These are phyloP conservation scores for Octodon degus DNA, from an alignment of 2,113 vertebrate genomes.

Conservation along the genomic window DNA sequence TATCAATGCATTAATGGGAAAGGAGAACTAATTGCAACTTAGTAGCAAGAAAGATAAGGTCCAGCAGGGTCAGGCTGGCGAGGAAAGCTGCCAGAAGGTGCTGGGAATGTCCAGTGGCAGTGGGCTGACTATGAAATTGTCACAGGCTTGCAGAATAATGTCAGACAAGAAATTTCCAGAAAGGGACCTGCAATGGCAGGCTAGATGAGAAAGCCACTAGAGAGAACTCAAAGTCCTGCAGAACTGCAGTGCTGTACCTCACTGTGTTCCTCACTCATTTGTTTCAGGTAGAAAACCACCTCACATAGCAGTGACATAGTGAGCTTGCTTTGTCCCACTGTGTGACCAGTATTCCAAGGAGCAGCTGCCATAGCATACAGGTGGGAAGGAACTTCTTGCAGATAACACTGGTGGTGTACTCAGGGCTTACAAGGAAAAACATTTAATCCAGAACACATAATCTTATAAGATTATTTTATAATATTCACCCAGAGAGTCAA, in stretches of 20 bases:
- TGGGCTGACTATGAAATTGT: neutral
- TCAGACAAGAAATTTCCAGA: neutral
- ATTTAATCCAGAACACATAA: neutral
- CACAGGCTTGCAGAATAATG: neutral
- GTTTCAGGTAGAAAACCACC: neutral
- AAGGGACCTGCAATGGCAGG: neutral
- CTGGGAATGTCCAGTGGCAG: neutral
- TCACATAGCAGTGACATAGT: neutral
- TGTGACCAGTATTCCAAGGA: neutral
- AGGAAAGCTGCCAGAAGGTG: neutral
- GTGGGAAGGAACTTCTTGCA: neutral
- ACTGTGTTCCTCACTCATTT: neutral
- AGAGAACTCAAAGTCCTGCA: neutral
- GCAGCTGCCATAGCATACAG: neutral
- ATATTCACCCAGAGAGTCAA: neutral
- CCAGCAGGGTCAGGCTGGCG: neutral
- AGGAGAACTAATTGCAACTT: neutral
- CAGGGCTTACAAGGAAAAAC: neutral
- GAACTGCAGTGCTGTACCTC: neutral
- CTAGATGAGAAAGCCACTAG: neutral
- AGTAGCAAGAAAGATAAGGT: neutral
- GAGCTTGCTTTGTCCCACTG: neutral
- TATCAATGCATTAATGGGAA: neutral
- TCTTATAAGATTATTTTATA: neutral
- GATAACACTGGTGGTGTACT: neutral